A percentile compares a stretch with the other conserved stretches of the same genome.
Conservation (phyloP, 2,113 vertebrate species). For the Pavo muticus region DNA sequence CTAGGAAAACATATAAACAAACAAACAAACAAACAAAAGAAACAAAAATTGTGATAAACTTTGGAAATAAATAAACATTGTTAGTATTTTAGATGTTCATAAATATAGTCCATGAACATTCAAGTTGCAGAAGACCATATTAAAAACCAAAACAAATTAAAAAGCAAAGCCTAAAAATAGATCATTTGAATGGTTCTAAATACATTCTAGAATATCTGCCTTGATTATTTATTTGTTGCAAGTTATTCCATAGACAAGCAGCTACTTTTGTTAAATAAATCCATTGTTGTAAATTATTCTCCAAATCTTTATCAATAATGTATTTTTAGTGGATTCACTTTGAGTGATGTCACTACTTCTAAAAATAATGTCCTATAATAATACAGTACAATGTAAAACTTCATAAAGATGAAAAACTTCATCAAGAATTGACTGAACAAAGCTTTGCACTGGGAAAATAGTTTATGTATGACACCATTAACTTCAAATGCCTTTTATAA, state of each 20-base stretch:
- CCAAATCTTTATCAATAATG: not conserved
- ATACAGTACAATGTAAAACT: not conserved
- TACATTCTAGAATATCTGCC: not conserved
- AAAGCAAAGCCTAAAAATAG: not conserved
- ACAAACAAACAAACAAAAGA: no score
- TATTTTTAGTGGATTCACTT: constrained; percentile 2
- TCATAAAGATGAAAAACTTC: not conserved
- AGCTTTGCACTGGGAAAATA: not conserved
- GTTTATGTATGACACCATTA: not conserved
- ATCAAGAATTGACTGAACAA: not conserved
- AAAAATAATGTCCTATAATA: constrained; percentile 3
- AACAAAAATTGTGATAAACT: not conserved
- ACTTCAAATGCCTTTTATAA: not conserved
- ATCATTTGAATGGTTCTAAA: constrained; percentile 19
- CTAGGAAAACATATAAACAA: not conserved
- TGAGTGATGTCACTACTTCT: constrained; percentile 6
- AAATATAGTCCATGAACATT: not conserved
- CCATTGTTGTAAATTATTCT: constrained; percentile 15
- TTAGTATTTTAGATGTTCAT: not conserved
- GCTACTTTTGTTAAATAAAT: not conserved
- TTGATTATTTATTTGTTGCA: not conserved
- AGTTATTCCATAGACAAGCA: not conserved
- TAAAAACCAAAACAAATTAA: not conserved
- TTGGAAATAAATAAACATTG: not conserved
- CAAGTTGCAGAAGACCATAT: not conserved